Evolutionary conservation across 2,888 invertebrate genomes (phyloP).

Genomic region (Pachymerium ferrugineum): DNA sequence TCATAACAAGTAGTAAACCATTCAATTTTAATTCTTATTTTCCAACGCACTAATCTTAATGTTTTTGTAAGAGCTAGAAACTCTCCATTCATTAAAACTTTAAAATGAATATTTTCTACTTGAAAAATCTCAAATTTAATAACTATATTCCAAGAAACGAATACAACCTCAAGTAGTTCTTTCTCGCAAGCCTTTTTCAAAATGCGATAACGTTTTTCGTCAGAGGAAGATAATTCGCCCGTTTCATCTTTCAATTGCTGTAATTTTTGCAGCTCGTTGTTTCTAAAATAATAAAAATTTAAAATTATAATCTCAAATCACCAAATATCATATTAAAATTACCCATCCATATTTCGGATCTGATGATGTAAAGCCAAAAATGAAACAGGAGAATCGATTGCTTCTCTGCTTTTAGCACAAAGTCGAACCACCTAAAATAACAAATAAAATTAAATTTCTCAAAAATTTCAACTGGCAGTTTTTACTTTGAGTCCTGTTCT

Average conservation of each 20-base stretch:
- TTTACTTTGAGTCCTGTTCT: constrained; percentile 80
- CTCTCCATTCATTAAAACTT: too few relatives aligned
- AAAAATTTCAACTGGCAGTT: background rate
- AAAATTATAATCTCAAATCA: background rate
- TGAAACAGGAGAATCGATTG: constrained; percentile 94
- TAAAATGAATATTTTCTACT: too few relatives aligned
- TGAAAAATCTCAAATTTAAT: background rate
- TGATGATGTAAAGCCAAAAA: constrained; percentile 96
- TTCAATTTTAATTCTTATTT: too few relatives aligned
- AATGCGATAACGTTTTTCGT: constrained; percentile 87
- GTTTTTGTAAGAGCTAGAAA: too few relatives aligned
- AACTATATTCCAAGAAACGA: background rate
- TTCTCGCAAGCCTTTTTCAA: constrained; percentile 86
- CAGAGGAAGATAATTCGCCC: constrained; percentile 90
- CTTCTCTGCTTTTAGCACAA: constrained; percentile 96
- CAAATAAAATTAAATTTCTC: constrained; percentile 6
- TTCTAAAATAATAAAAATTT: constrained; percentile 46
- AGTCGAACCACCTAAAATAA: constrained; percentile 72
- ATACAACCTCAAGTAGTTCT: constrained; percentile 63
- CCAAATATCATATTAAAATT: constrained; percentile 34
- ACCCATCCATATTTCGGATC: constrained; percentile 85
- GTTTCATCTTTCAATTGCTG: constrained; percentile 97
- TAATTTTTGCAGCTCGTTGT: constrained; percentile 86
- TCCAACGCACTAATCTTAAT: too few relatives aligned
- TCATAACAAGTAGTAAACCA: too few relatives aligned